These are phyloP conservation scores for Papilio gigon DNA, from an alignment of 2,888 invertebrate genomes.

Conservation along the genomic window DNA sequence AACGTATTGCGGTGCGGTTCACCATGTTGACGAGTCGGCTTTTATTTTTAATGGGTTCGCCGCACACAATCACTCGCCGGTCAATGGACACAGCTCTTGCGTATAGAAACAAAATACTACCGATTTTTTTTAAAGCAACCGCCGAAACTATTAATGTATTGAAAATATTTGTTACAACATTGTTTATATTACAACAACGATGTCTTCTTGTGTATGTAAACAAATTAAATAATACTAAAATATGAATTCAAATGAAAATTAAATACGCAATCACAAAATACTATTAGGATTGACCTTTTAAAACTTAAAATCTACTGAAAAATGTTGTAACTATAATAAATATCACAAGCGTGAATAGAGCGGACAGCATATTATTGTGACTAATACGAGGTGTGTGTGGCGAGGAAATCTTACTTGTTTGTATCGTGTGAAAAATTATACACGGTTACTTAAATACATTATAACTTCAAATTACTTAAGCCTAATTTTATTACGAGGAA, in stretches of 20 bases:
- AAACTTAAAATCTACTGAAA: not conserved
- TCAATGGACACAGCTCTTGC: slow-evolving; percentile 28
- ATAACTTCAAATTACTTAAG: not conserved
- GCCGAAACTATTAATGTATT: not conserved
- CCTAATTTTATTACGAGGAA: not conserved
- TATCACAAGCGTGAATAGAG: slow-evolving; percentile 1
- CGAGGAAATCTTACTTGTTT: slow-evolving; percentile 1
- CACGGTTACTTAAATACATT: not conserved
- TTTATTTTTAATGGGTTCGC: slow-evolving; percentile 36
- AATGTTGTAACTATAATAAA: not conserved
- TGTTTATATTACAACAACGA: no score
- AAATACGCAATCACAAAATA: no score
- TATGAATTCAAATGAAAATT: no score
- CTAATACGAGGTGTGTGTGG: slow-evolving; percentile 1
- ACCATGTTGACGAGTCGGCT: slow-evolving; percentile 19
- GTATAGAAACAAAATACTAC: slow-evolving; percentile 11
- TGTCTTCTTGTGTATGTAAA: no score
- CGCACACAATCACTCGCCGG: slow-evolving; percentile 29
- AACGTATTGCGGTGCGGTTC: slow-evolving; percentile 16
- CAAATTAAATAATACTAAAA: no score
- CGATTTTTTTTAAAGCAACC: not conserved
- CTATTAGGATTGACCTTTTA: no score
- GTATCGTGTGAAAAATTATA: not conserved
- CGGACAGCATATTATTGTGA: slow-evolving; percentile 8
- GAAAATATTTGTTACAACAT: no score